Conservation (phyloP, 1,140 invertebrate genomes). For the Coptotermes formosanus region DNA sequence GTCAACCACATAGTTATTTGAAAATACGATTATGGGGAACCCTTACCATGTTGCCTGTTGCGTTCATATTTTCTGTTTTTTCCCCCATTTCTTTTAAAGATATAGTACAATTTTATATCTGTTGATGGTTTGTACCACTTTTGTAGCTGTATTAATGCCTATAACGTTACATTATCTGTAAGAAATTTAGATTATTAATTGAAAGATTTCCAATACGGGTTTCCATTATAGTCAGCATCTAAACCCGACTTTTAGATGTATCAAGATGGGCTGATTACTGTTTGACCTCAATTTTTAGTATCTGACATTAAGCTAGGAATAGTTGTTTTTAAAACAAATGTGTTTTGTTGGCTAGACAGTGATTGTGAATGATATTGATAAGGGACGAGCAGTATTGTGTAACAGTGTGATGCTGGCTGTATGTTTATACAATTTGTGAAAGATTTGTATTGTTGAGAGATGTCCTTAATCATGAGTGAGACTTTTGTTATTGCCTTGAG, state of each 20-base stretch:
- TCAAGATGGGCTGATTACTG: slow-evolving; percentile 10
- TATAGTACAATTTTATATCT: background rate
- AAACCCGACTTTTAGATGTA: slow-evolving; percentile 11
- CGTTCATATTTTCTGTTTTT: background rate
- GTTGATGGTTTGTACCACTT: background rate
- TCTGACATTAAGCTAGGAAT: background rate
- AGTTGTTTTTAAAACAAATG: background rate
- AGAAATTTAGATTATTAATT: background rate
- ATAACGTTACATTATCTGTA: background rate
- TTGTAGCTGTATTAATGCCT: background rate
- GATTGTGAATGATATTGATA: background rate
- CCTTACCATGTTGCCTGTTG: too few relatives aligned
- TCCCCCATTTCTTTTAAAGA: background rate
- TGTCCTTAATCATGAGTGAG: background rate
- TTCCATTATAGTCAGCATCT: slow-evolving; percentile 7
- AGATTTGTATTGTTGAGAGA: background rate
- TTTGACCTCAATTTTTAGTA: background rate
- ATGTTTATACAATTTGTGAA: background rate
- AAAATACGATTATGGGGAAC: too few relatives aligned
- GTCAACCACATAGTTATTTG: too few relatives aligned
- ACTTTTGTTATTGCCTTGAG: background rate
- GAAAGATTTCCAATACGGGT: background rate
- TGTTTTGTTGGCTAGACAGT: background rate
- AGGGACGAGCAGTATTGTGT: background rate
- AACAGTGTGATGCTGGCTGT: background rate